Evolutionary conservation across 2,888 invertebrate species (phyloP).

Genomic region (Agrotis exclamationis): DNA sequence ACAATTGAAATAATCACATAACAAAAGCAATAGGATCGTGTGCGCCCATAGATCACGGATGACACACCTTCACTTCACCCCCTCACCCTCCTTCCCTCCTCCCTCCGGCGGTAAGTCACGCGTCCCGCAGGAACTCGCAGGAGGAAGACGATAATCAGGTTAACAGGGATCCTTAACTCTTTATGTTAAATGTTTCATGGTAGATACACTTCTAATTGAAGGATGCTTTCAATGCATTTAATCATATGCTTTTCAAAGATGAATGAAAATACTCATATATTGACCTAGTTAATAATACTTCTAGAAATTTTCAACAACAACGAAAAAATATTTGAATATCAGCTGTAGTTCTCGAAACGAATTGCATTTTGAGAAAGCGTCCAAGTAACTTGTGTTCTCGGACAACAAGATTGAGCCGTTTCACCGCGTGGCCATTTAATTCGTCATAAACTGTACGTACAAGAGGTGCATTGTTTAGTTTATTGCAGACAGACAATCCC

Average conservation of each 20-base stretch:
- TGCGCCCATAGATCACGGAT: conserved; percentile 17
- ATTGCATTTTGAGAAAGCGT: too few species aligned
- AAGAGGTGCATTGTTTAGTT: conserved; percentile 13
- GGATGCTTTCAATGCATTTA: background rate
- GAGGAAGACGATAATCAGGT: conserved; percentile 34
- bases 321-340: too few species aligned
- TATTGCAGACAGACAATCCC: conserved; percentile 27
- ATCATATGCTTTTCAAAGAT: background rate
- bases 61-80: background rate
- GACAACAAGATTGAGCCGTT: background rate
- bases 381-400: background rate
- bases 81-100: background rate
- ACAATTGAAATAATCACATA: conserved; percentile 6
- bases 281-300: background rate
- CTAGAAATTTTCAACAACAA: background rate
- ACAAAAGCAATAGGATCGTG: conserved; percentile 18
- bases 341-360: too few species aligned
- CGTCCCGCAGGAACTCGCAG: conserved; percentile 14
- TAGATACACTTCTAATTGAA: background rate
- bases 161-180: conserved; percentile 41
- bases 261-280: background rate
- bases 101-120: background rate
- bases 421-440: conserved; percentile 4
- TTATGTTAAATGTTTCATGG: conserved; percentile 10
- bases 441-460: conserved; percentile 25